Base-by-base conservation (phyloP, 2,888 invertebrate genomes). In the Mythimna lalbum region DNA sequence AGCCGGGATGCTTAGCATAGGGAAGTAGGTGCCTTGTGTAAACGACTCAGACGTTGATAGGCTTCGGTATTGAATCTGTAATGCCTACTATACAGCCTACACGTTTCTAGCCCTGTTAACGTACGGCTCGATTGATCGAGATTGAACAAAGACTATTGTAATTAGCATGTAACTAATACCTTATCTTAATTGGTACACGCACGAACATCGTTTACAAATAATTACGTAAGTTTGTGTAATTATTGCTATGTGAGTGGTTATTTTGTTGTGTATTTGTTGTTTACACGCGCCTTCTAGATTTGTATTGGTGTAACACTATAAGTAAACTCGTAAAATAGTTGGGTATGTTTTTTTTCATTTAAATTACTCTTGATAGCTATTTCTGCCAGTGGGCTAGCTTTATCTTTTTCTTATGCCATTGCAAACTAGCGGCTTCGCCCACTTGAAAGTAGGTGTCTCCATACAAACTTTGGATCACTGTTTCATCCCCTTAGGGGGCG, bases 41-140 rank as follows among this genome's bases (percentile, higher is more conserved):
- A 89, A 87, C 86, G 82, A 88, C 83, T 88, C 82, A 76, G 80
- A 78, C 80, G 76, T 76, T 82, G 86, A 86, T 88, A 86, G 84
- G 84, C 78, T 81, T 84, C 83, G 74, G 80, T 84, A 86, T 86
- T 86, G 83, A 85, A 86, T 81, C 71, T 70, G 82, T 83, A 84
- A 86, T 84, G 80, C 50, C 21, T 82, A 78, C 63, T 80, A 73
- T 62, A 56, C 52, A 47, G 19, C 6, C 36, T 80, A 77, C 70
- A 69, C 63, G 68, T 55, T 63, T 23, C 71, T 27, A 39, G 27
- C 21, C 36, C 21, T 27, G 60, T 60, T 69, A 21, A 47, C 59
- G 59, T 71, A 57, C 31, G 63, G 33, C 27, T 62, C 62, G 59
- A 72, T 65, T 81, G 62, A 81, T 78, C 61, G 57, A 65, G 67